phyloP scores from a whole-genome alignment of 30 jellyfish, hydroid and myxozoan genomes.

The Pelagia noctiluca region DNA sequence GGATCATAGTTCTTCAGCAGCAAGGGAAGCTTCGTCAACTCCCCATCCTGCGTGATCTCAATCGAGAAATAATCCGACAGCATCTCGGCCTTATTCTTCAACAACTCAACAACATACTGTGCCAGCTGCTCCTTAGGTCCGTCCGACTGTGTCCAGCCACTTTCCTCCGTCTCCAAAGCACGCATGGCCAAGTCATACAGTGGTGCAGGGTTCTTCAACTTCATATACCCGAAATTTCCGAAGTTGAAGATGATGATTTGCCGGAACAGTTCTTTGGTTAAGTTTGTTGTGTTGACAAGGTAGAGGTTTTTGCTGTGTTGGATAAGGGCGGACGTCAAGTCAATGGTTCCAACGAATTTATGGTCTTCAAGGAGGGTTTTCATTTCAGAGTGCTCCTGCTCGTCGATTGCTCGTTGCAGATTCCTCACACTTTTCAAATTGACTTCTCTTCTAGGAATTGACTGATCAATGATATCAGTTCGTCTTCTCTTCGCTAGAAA shows the following conservation, averaged over 20 bases:
- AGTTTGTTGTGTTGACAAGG: slow-evolving; percentile 66
- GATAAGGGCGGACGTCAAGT: slow-evolving; percentile 67
- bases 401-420: slow-evolving; percentile 72
- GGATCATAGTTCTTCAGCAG: slow-evolving; percentile 81
- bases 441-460: slow-evolving; percentile 60
- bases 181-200: slow-evolving; percentile 73
- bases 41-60: slow-evolving; percentile 79
- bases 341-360: slow-evolving; percentile 93
- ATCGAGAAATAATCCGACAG: slow-evolving; percentile 89
- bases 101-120: slow-evolving; percentile 67
- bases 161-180: slow-evolving; percentile 81
- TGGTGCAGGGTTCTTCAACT: slow-evolving; percentile 86
- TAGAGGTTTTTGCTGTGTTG: slow-evolving; percentile 89
- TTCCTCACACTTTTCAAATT: slow-evolving; percentile 73
- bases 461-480: background rate
- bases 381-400: slow-evolving; percentile 70
- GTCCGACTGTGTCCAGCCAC: slow-evolving; percentile 94
- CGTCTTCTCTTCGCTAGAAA: slow-evolving; percentile 75
- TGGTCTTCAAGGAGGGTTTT: slow-evolving; percentile 82
- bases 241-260: slow-evolving; percentile 74
- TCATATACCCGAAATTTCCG: slow-evolving; percentile 84
- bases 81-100: slow-evolving; percentile 83
- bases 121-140: slow-evolving; percentile 91
- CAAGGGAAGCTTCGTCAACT: slow-evolving; percentile 70
- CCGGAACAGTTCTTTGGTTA: slow-evolving; percentile 83